Conservation (phyloP, 2,113 vertebrate genomes). For the Myotis yumanensis region DNA sequence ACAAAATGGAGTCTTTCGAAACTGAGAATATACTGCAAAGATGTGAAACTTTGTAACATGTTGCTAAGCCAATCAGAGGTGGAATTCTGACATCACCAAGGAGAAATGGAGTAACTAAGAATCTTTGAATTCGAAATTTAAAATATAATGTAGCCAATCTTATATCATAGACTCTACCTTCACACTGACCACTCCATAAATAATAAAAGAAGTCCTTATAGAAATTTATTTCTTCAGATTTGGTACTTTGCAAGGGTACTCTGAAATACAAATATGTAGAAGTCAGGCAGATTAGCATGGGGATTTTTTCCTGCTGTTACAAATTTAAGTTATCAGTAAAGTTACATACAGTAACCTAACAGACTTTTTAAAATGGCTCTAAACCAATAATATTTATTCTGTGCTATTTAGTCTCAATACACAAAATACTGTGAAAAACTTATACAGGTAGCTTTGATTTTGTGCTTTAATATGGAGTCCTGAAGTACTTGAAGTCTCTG, state of each 20-base stretch:
- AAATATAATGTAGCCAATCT: not conserved
- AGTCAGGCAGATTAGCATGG: not conserved
- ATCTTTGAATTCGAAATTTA: constrained; percentile 16
- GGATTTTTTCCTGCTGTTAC: too few relatives aligned
- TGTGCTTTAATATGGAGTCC: not conserved
- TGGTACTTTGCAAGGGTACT: not conserved
- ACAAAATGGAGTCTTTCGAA: not conserved
- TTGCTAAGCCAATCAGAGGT: not conserved
- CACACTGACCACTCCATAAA: not conserved
- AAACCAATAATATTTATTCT: not conserved
- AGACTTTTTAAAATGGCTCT: not conserved
- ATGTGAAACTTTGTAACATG: not conserved
- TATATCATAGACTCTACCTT: not conserved
- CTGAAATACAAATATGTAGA: not conserved
- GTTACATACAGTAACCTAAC: not conserved
- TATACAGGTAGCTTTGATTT: not conserved
- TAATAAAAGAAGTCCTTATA: not conserved
- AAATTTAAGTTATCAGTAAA: not conserved
- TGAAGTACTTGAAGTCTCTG: not conserved
- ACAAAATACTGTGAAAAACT: not conserved
- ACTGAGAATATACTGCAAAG: not conserved
- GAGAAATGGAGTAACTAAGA: not conserved
- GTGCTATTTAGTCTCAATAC: not conserved
- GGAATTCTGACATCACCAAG: not conserved
- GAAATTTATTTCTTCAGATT: constrained; percentile 17